phyloP scores from a whole-genome alignment of 1,140 invertebrate genomes.

The Chelonus insularis region DNA sequence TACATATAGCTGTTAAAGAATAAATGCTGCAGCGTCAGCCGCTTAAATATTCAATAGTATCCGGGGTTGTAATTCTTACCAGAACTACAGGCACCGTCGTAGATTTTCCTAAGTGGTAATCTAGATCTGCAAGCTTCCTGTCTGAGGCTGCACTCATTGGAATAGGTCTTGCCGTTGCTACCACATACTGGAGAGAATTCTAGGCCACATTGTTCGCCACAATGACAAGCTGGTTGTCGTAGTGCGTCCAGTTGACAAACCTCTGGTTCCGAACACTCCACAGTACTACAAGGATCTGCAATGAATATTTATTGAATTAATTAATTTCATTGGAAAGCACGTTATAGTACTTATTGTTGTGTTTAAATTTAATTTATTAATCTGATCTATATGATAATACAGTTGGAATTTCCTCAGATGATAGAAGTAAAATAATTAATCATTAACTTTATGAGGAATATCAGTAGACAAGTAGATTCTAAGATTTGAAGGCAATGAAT shows the following conservation, averaged over 20 bases:
- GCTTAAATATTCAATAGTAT: neutral
- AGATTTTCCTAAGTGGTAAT: constrained; percentile 74
- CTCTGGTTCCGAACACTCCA: constrained; percentile 77
- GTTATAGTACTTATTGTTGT: too few species aligned
- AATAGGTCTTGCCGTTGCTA: constrained; percentile 83
- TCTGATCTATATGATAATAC: too few species aligned
- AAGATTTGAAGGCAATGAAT: too few species aligned
- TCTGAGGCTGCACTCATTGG: constrained; percentile 79
- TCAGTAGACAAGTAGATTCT: too few species aligned
- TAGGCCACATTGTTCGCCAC: constrained; percentile 76
- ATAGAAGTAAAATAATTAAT: too few species aligned
- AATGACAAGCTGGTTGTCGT: constrained; percentile 77
- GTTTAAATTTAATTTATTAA: too few species aligned
- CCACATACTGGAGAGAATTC: constrained; percentile 84
- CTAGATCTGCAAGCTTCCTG: constrained; percentile 75
- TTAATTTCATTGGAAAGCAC: neutral
- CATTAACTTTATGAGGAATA: too few species aligned
- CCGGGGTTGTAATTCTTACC: constrained; percentile 60
- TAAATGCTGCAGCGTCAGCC: neutral
- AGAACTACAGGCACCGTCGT: constrained; percentile 76
- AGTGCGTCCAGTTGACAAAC: constrained; percentile 81
- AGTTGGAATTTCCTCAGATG: too few species aligned
- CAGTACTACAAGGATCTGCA: constrained; percentile 80
- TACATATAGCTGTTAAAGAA: constrained; percentile 14
- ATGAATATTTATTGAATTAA: constrained; percentile 26